Evolutionary conservation across 2,113 vertebrate species (phyloP).

Genomic region (Triplophysa dalaica): DNA sequence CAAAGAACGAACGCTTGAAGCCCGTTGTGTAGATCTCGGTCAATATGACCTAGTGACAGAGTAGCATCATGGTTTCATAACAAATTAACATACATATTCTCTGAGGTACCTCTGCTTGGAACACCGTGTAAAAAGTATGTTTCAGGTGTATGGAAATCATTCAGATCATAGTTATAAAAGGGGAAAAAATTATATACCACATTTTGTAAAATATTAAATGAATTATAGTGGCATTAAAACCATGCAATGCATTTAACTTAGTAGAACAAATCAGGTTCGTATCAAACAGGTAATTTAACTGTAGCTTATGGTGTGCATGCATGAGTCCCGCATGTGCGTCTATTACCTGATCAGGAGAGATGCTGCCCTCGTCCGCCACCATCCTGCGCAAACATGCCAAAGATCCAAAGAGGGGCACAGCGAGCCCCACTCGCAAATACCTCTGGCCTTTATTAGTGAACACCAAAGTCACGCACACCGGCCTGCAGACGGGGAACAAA

Average conservation of each 20-base stretch:
- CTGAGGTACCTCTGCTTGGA: background rate
- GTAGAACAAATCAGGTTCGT: too few species aligned
- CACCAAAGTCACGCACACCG: constrained; percentile 85
- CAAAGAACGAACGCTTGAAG: constrained; percentile 87
- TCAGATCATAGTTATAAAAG: too few species aligned
- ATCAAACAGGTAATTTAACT: too few species aligned
- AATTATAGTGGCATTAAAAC: too few species aligned
- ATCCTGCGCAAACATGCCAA: constrained; percentile 83
- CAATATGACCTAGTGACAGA: constrained; percentile 83
- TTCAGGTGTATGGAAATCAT: too few species aligned
- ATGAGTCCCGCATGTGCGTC: background rate
- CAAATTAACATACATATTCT: background rate
- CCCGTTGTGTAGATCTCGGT: constrained; percentile 84
- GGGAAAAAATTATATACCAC: too few species aligned
- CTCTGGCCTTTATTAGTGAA: constrained; percentile 84
- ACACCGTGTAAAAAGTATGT: too few species aligned
- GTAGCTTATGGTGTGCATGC: background rate
- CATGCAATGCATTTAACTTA: too few species aligned
- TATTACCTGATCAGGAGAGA: constrained; percentile 84
- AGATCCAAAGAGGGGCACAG: constrained; percentile 83
- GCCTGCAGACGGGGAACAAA: constrained; percentile 67
- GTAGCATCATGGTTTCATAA: background rate
- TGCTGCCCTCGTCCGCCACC: constrained; percentile 84
- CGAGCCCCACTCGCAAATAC: constrained; percentile 84
- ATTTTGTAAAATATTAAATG: too few species aligned